Base-by-base conservation (phyloP, 2,113 vertebrate species). In the Asarcornis scutulata region DNA sequence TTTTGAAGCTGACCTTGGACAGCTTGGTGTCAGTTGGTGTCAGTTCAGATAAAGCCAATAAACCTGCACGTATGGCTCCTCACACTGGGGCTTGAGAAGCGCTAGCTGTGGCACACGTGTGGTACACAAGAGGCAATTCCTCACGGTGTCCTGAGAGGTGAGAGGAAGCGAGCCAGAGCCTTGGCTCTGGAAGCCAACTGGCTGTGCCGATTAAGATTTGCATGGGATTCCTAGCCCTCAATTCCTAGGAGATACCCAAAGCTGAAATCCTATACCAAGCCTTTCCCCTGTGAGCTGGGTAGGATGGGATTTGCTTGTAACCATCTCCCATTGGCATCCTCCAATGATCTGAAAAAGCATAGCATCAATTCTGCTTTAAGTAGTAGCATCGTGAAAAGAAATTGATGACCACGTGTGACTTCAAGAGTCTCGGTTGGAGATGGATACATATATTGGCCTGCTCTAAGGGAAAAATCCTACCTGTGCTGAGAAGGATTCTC, bases 81-180 rank as follows among this genome's bases (percentile, higher is more conserved):
- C 17, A 23, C 15, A 13, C 3, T 1, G 0, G 5, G 36, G 16
- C n/a, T 77, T 40, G 36, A 34, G 48, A 38, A 36, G 31, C 6
- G 17, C 2, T 26, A 34, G 13, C 42, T 68, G 73, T 63, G 21
- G 58, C 52, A 77, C 8, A 8, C 14, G 10, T 38, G 23, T 1
- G 18, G 7, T 17, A 8, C 29, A n/a, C 27, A 16, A 40, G 53
- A 78, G 26, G 29, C 29, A 31, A 10, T 48, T 81, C 77, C 42
- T 88, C 32, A 25, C 2, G 0, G 63, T 75, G 53, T 44, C 34
- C 32, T 1, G 0, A 15, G 5, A 20, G 6, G 2, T 1, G 1
- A 27, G 32, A 89, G 34, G 27, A 74, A 67, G 48, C 56, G 36
- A 31, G 23, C n/a, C 5, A 59, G 36, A 89, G 11, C 25, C 48